Evolutionary conservation across 1,140 invertebrate genomes (phyloP).

Genomic region (Tetraneura akinire): DNA sequence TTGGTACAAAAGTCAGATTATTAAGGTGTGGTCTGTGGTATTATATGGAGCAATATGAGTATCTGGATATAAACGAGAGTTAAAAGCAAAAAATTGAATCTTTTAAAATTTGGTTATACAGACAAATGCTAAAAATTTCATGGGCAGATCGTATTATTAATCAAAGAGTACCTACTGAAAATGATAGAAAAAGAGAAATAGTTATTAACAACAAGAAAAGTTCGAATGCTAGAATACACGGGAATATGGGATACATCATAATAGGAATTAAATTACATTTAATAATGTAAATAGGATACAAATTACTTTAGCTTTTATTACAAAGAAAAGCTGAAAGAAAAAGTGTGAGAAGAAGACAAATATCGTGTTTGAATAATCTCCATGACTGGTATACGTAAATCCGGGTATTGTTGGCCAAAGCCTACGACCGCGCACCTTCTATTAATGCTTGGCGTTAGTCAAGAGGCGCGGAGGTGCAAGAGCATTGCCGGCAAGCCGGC

Average conservation of each 20-base stretch:
- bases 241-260: too few species aligned
- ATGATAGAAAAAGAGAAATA: not conserved
- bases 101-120: conserved; percentile 41
- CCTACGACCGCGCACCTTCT: too few species aligned
- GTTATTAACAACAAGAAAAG: not conserved
- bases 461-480: too few species aligned
- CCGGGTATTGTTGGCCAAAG: too few species aligned
- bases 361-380: conserved; percentile 3
- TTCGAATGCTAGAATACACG: too few species aligned
- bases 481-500: too few species aligned
- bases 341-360: too few species aligned
- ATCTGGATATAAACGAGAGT: conserved; percentile 44
- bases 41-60: conserved; percentile 50
- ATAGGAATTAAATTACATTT: not conserved
- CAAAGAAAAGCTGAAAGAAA: conserved; percentile 17
- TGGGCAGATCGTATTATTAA: not conserved
- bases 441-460: too few species aligned
- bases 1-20: conserved; percentile 41
- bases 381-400: too few species aligned
- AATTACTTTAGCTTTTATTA: not conserved
- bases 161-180: not conserved
- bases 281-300: too few species aligned
- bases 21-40: conserved; percentile 46
- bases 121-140: conserved; percentile 11
- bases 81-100: conserved; percentile 22